phyloP scores from a whole-genome alignment of 2,888 invertebrate species.

The Allophyes oxyacanthae region DNA sequence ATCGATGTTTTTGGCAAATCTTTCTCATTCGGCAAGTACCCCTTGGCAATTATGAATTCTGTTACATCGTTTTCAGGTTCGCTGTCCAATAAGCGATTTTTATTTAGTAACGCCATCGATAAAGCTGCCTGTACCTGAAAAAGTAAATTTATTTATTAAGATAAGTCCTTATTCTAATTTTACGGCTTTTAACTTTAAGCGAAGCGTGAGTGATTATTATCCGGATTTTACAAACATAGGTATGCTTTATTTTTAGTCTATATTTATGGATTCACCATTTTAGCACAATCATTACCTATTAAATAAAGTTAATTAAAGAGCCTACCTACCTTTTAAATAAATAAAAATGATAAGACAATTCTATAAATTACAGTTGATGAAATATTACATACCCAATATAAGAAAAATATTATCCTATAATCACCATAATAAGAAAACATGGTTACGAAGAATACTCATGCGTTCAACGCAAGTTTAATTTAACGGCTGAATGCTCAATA shows the following conservation, averaged over 20 bases:
- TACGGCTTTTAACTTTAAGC: neutral
- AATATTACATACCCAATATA: constrained; percentile 58
- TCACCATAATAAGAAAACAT: constrained; percentile 47
- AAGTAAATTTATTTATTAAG: neutral
- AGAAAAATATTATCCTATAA: constrained; percentile 46
- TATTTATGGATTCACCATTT: too few species aligned
- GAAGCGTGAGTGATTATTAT: neutral
- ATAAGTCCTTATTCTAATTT: neutral
- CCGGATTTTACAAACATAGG: too few species aligned
- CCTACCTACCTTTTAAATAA: too few species aligned
- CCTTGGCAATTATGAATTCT: constrained; percentile 71
- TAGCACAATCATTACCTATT: too few species aligned
- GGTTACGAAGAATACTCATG: constrained; percentile 29
- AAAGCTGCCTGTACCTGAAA: constrained; percentile 60
- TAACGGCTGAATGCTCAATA: constrained; percentile 68
- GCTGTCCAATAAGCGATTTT: constrained; percentile 54
- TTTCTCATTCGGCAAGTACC: constrained; percentile 74
- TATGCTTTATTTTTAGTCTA: too few species aligned
- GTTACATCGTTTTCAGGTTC: constrained; percentile 69
- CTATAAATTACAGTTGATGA: neutral
- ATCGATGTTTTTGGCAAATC: constrained; percentile 69
- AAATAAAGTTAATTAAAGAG: too few species aligned
- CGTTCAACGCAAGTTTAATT: constrained; percentile 63
- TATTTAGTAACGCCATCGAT: constrained; percentile 63
- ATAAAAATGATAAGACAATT: neutral